Evolutionary conservation across 2,797 vertebrate genomes (phyloP), one percentile per base, ranked within the genome.

Genomic region (Lateolabrax maculatus): DNA sequence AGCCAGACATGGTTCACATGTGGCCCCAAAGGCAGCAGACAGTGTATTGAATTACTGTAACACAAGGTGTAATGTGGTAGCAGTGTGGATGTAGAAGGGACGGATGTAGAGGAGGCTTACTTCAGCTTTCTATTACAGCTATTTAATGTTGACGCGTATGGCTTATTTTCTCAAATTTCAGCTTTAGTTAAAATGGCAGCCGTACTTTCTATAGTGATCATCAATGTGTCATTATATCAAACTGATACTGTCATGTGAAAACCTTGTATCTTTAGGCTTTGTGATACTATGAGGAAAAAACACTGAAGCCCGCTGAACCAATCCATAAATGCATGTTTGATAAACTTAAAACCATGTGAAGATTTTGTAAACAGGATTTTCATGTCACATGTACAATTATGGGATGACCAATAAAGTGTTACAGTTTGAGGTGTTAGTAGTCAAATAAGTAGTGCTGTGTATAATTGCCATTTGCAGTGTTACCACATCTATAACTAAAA

Each of bases 1-100:
- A 86, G 78, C 83, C 89, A 90, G 89, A 85, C 85, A 72, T 70
- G 82, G 85, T 64, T 89, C 87, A 88, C 81, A 90, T 90, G 84
- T 86, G 84, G 80, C 87, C 87, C 89, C 86, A 83, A 77, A 87
- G 93, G 91, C 88, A 81, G 68, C 90, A 91, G 89, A 88, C 84
- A 64, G 81, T 57, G 82, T 79, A 89, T 94, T 87, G 87, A 87
- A 79, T 93, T 93, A 90, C 92, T 88, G 89, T 90, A 93, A 91
- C 85, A 86, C 65, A 85, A 91, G 85, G 85, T 93, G 90, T 90
- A 87, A 86, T 77, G 85, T 85, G 81, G 87, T 81, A 87, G 90
- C 87, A 86, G 58, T 69, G 71, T 71, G 79, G 73, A 46, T 79
- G 74, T 83, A 81, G 74, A 70, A 65, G 31, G 29, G 66, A 65